Conservation (phyloP, 2,797 vertebrate genomes). For the Euthynnus affinis region DNA sequence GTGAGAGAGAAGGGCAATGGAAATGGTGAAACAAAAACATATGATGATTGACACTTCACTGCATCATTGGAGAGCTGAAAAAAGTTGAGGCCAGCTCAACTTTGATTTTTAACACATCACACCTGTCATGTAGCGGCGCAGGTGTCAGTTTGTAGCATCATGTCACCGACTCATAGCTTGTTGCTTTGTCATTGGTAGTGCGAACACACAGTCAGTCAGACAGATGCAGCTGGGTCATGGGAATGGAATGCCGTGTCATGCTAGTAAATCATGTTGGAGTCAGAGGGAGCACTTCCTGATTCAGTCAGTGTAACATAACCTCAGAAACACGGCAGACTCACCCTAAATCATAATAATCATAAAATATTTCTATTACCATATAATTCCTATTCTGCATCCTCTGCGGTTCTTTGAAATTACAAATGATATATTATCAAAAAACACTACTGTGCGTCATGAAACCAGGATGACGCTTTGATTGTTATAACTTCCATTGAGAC, state of each 20-base stretch:
- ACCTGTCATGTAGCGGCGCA: no score
- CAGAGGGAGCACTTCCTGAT: conserved; percentile 66
- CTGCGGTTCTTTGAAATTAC: not conserved
- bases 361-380: not conserved
- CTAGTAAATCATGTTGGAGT: conserved; percentile 49
- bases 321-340: not conserved
- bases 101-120: no score
- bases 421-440: not conserved
- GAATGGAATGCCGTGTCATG: conserved; percentile 65
- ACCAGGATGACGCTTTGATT: conserved; percentile 20
- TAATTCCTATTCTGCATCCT: not conserved
- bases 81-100: no score
- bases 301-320: conserved; percentile 40
- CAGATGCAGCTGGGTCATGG: conserved; percentile 58
- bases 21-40: no score
- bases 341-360: not conserved
- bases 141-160: no score
- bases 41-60: no score
- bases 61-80: no score
- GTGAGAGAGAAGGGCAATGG: no score
- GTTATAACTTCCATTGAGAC: conserved; percentile 29
- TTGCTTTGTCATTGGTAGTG: no score
- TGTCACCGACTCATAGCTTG: no score
- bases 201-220: not conserved
- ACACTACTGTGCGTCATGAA: conserved; percentile 33